Base-by-base conservation (phyloP, 2,888 invertebrate genomes). In the Cantharis rufa region DNA sequence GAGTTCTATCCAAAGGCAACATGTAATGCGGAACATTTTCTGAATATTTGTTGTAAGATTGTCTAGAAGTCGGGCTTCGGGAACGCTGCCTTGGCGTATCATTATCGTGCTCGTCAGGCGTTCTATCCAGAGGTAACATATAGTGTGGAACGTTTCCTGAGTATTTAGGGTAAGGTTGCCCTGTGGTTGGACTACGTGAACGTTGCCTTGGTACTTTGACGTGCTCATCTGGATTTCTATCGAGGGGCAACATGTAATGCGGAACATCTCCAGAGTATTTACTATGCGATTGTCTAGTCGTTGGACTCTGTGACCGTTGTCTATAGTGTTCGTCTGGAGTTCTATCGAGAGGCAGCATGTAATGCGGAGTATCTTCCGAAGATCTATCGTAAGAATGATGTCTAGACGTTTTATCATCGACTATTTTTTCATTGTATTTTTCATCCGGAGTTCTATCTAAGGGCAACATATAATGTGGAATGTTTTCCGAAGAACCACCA, bases 221-320 rank as follows among this genome's bases (percentile, higher is more conserved):
- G 18, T 18, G 24, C n/a, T 48, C 48, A 9, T 48, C 48, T 48
- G 82, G 62, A 15, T 80, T 77, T 69, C 84, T 74, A 77, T 88
- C 86, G 48, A 88, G 79, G 62, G 87, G 87, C 75, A 81, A 79
- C 87, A 87, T 87, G 76, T 87, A 87, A 74, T 85, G 84, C 15
- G 88, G 87, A 61, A 85, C 64, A 73, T 84, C 82, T 13, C 70
- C 64, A 0, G 78, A 72, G n/a, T 3, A 71, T 79, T 62, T 76
- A 15, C 80, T 78, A 1, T 78, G 76, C 18, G 71, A 69, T 15
- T 27, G 28, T 1, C 70, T 74, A 10, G 63, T 9, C 16, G 63
- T 63, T 63, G 32, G 32, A 48, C 32, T 48, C 5, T n/a, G 32
- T 1, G 32, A 48, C 13, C 32, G n/a, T 4, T 15, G 63, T 2